Conservation (phyloP, 2,888 invertebrate species). For the Pseudanteris insignis region DNA sequence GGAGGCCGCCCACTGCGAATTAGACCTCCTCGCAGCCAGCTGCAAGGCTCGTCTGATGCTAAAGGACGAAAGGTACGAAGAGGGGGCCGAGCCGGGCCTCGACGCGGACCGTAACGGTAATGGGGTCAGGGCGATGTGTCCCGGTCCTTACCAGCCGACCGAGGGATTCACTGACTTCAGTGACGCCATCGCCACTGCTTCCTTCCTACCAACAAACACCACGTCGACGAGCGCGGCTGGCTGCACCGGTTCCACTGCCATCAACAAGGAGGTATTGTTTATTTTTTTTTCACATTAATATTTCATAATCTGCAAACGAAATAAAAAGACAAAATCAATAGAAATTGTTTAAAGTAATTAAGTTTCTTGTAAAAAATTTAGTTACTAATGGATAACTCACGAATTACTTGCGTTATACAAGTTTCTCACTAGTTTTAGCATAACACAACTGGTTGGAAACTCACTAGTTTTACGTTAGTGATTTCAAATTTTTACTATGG, state of each 20-base stretch:
- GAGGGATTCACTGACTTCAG: slow-evolving; percentile 47
- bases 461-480: too few relatives aligned
- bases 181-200: slow-evolving; percentile 47
- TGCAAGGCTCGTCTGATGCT: slow-evolving; percentile 59
- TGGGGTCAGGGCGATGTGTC: slow-evolving; percentile 57
- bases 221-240: slow-evolving; percentile 62
- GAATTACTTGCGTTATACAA: too few relatives aligned
- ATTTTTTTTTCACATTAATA: too few relatives aligned
- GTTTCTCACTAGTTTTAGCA: too few relatives aligned
- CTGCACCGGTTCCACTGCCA: slow-evolving; percentile 60
- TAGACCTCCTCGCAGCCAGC: slow-evolving; percentile 48
- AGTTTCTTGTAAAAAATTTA: too few relatives aligned
- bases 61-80: slow-evolving; percentile 62
- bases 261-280: slow-evolving; percentile 69
- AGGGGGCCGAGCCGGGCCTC: slow-evolving; percentile 57
- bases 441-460: too few relatives aligned
- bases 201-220: slow-evolving; percentile 52
- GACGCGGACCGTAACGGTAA: slow-evolving; percentile 63
- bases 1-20: slow-evolving; percentile 46
- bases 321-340: too few relatives aligned
- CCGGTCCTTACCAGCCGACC: slow-evolving; percentile 51
- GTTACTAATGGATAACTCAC: too few relatives aligned
- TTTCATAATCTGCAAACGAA: too few relatives aligned
- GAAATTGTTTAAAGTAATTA: too few relatives aligned
- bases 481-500: too few relatives aligned